A percentile compares a stretch with the other conserved stretches of the same genome.
phyloP scores from a whole-genome alignment of 2,113 vertebrate species.

The Aleadryas rufinucha region DNA sequence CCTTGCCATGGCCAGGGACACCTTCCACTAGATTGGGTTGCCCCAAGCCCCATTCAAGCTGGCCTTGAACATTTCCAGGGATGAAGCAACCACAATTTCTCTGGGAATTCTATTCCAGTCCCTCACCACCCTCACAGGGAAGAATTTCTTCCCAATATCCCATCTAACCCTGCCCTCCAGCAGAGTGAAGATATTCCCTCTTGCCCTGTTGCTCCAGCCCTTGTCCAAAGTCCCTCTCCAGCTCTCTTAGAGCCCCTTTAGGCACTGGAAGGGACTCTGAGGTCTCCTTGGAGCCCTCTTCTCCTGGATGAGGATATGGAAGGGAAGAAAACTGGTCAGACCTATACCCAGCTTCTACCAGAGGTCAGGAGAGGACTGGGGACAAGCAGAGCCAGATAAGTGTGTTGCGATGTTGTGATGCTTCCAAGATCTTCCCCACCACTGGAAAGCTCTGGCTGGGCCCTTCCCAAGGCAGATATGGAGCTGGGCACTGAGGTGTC shows the following conservation, averaged over 20 bases:
- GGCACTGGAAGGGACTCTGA: background rate
- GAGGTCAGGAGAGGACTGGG: background rate
- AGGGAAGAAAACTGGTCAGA: background rate
- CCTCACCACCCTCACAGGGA: background rate
- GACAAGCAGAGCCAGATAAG: fast-evolving
- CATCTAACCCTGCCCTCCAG: background rate
- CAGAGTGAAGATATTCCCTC: background rate
- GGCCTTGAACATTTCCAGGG: background rate
- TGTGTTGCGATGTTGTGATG: fast-evolving
- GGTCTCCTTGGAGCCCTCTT: background rate
- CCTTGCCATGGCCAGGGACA: background rate
- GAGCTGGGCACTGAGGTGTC: background rate
- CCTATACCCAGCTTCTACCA: fast-evolving
- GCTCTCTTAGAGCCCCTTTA: background rate
- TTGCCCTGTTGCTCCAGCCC: background rate
- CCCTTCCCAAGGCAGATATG: background rate
- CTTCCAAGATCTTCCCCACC: background rate
- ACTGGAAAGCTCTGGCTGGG: background rate
- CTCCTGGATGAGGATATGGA: background rate
- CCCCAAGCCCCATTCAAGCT: background rate
- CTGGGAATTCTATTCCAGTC: background rate
- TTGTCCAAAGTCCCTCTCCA: background rate
- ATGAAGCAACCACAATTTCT: background rate
- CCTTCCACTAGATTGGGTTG: background rate
- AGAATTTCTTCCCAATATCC: background rate